Evolutionary conservation across 2,113 vertebrate species (phyloP), one percentile per base, ranked within the genome.

Genomic region (Mus pahari): DNA sequence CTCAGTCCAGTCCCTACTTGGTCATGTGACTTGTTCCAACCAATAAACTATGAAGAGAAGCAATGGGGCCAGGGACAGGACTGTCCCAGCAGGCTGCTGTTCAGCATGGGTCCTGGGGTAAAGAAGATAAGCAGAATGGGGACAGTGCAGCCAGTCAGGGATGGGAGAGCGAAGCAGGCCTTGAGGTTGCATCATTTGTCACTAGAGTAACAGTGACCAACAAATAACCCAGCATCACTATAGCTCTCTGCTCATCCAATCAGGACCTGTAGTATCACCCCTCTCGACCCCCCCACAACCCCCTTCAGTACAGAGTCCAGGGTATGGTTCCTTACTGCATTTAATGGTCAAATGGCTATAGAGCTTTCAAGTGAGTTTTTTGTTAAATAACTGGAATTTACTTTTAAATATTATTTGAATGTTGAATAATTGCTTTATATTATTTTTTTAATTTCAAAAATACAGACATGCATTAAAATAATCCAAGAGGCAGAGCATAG

Each of bases 1-100:
- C 39, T 70, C 9, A 3, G 1, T 39, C 20, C 7, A 12, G 22
- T 17, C 48, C 10, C 45, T 9, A 7, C 60, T 68, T 90, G 81
- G 58, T 26, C 79, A 86, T 45, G n/a, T 84, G 93, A 94, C 86
- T 83, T 83, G 68, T 26, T 89, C 86, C 39, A n/a, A 7, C 24
- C 39, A 64, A n/a, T 45, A 64, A 77, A 86, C 33, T 3, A 12
- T 5, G 36, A 84, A 71, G n/a, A 86, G 48, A 31, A 33, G 70
- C 28, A 36, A 12, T 71, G 73, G 20, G 39, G n/a, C 42, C 86
- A 93, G 74, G 22, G 48, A 31, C 22, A 7, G 6, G 39, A 13
- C 5, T 4, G 39, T 81, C 64, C 31, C 22, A n/a, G 64, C 39
- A 12, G 42, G 53, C 53, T 82, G 82, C 39, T 81, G 48, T 70